phyloP scores from a whole-genome alignment of 2,797 vertebrate genomes.

The Propithecus perrieri region DNA sequence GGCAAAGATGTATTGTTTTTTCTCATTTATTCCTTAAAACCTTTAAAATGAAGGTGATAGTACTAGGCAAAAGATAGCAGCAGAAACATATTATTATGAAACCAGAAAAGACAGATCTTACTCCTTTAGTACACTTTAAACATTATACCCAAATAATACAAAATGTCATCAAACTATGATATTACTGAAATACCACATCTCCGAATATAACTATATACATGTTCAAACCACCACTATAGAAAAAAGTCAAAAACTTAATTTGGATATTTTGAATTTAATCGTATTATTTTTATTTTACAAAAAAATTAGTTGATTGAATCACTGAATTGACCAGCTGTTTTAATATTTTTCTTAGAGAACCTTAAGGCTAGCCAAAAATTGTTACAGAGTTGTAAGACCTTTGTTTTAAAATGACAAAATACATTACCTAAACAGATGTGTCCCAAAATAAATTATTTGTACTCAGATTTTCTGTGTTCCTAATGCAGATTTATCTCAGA shows the following conservation, averaged over 20 bases:
- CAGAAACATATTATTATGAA: slow-evolving; percentile 2
- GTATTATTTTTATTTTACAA: neutral
- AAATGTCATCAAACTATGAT: slow-evolving; percentile 13
- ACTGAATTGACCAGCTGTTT: neutral
- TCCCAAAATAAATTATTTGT: slow-evolving; percentile 33
- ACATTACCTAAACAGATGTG: slow-evolving; percentile 23
- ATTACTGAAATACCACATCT: neutral
- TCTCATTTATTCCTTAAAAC: slow-evolving; percentile 13
- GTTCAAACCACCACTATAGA: neutral
- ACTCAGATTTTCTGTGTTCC: neutral
- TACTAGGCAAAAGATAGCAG: neutral
- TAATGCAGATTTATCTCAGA: neutral
- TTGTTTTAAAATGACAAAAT: slow-evolving; percentile 53
- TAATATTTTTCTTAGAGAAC: neutral
- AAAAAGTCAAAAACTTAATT: slow-evolving; percentile 9
- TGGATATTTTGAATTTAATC: slow-evolving; percentile 40
- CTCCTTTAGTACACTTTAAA: slow-evolving; percentile 3
- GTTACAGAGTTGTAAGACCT: neutral
- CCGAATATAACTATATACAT: neutral
- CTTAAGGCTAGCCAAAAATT: slow-evolving; percentile 10
- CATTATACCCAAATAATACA: neutral
- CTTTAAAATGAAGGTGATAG: slow-evolving; percentile 5
- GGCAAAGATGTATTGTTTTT: slow-evolving; percentile 9
- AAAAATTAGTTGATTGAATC: slow-evolving; percentile 13
- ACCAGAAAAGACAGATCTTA: slow-evolving; percentile 22